Conservation (phyloP, 2,888 invertebrate species). For the Mystacides longicornis region DNA sequence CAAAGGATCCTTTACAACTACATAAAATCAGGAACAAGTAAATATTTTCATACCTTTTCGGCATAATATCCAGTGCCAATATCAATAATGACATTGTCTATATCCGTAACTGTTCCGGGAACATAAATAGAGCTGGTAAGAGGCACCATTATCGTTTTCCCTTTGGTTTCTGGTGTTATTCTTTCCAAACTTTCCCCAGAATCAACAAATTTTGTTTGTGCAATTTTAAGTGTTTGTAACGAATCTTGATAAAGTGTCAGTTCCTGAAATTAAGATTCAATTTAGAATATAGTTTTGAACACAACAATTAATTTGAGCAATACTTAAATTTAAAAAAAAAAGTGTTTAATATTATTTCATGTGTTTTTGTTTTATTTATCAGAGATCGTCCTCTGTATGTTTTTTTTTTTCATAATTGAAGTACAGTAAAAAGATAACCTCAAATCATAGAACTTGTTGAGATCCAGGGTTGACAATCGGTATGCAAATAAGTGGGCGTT, state of each 20-base stretch:
- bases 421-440: no score
- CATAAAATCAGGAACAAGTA: not conserved
- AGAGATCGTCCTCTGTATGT: no score
- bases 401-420: no score
- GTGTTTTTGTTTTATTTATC: not conserved
- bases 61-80: conserved; percentile 96
- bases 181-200: conserved; percentile 80
- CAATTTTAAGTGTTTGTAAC: conserved; percentile 79
- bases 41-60: conserved; percentile 62
- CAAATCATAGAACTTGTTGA: no score
- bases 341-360: not conserved
- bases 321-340: conserved; percentile 19
- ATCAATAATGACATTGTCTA: conserved; percentile 85
- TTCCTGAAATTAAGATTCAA: conserved; percentile 52
- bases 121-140: conserved; percentile 97
- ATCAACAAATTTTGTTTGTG: conserved; percentile 83
- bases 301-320: not conserved
- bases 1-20: no score
- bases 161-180: conserved; percentile 66
- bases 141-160: conserved; percentile 85
- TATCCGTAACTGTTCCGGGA: conserved; percentile 78
- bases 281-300: not conserved
- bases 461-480: no score
- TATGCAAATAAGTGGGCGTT: no score
- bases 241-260: conserved; percentile 85